These are phyloP conservation scores for Sebastolobus altivelis DNA, from an alignment of 2,797 vertebrate species.

Conservation along the genomic window DNA sequence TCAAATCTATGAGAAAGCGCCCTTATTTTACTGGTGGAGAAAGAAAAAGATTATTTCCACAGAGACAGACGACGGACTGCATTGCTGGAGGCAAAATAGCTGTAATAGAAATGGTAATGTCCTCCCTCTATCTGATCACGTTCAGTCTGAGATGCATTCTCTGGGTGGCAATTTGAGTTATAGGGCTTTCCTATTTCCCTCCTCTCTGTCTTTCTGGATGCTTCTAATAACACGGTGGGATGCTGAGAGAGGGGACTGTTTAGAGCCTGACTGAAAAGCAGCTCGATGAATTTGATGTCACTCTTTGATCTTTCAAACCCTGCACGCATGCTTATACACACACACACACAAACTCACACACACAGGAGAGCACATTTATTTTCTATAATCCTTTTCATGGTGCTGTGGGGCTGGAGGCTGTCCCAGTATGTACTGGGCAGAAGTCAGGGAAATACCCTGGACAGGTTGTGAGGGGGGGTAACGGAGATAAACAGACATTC, in stretches of 20 bases:
- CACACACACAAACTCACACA: constrained; percentile 7
- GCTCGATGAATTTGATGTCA: constrained; percentile 60
- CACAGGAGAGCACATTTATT: constrained; percentile 24
- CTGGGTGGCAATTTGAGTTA: constrained; percentile 72
- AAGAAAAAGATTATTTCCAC: constrained; percentile 49
- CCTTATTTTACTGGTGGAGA: constrained; percentile 40
- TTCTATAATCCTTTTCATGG: constrained; percentile 43
- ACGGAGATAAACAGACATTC: constrained; percentile 56
- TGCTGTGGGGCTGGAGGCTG: constrained; percentile 40
- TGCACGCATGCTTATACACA: neutral
- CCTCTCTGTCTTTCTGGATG: constrained; percentile 55
- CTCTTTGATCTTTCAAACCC: constrained; percentile 57
- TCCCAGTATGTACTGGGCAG: constrained; percentile 46
- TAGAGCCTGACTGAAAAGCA: constrained; percentile 57
- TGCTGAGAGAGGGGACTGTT: constrained; percentile 59
- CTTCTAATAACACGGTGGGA: constrained; percentile 66
- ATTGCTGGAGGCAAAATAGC: constrained; percentile 65
- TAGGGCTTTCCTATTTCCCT: constrained; percentile 62
- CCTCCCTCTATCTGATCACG: constrained; percentile 69
- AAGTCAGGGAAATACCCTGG: constrained; percentile 40
- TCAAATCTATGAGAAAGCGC: constrained; percentile 44
- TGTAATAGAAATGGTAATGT: constrained; percentile 80
- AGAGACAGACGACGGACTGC: constrained; percentile 38
- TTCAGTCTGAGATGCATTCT: constrained; percentile 65
- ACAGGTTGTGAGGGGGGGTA: constrained; percentile 36